Percentiles rank a stretch among this genome's conserved stretches.
These are phyloP conservation scores for Hypomesus transpacificus DNA, from an alignment of 2,113 vertebrate genomes.

Conservation along the genomic window DNA sequence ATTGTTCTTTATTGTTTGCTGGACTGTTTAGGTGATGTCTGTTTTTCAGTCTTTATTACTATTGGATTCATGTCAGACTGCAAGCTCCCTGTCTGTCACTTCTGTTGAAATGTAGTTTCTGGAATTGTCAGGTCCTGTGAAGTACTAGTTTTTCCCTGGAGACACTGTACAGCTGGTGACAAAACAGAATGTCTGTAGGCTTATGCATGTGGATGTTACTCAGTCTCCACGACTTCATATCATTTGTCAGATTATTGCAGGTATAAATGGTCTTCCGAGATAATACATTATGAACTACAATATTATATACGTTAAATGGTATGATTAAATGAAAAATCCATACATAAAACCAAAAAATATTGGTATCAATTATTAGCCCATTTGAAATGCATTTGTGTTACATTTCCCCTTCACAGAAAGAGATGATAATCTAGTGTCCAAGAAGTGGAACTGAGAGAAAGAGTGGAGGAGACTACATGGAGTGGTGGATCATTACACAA, in stretches of 20 bases:
- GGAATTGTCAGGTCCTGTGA: background rate
- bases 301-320: background rate
- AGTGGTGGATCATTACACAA: slow-evolving; percentile 17
- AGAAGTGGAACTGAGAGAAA: slow-evolving; percentile 43
- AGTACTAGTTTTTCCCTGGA: background rate
- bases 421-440: slow-evolving; percentile 62
- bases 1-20: too few species aligned
- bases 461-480: slow-evolving; percentile 20
- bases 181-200: background rate
- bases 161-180: background rate
- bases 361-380: background rate
- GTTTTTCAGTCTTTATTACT: background rate
- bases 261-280: background rate
- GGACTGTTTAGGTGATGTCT: background rate
- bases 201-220: background rate
- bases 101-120: background rate
- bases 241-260: background rate
- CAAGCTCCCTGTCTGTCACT: background rate
- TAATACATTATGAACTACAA: too few species aligned
- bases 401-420: slow-evolving; percentile 51
- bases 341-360: background rate
- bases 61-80: background rate
- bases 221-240: background rate
- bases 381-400: background rate
- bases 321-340: background rate